Evolutionary conservation across 1,140 invertebrate genomes (phyloP).

Genomic region (Periplaneta americana): DNA sequence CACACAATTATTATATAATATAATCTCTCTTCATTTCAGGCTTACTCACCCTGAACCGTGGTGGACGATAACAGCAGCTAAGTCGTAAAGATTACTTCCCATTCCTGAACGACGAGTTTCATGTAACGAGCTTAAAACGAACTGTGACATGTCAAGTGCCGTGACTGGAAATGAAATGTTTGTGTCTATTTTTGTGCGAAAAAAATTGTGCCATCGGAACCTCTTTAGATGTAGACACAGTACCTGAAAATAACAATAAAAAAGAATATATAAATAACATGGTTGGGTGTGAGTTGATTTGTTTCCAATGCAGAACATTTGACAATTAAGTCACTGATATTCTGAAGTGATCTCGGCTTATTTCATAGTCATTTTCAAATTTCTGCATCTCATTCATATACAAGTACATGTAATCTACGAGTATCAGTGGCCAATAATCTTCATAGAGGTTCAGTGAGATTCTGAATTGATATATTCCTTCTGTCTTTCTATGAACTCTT

Average conservation of each 20-base stretch:
- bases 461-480: too few relatives aligned
- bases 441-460: too few relatives aligned
- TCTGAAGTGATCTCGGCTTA: too few relatives aligned
- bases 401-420: too few relatives aligned
- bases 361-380: too few relatives aligned
- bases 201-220: conserved; percentile 78
- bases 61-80: conserved; percentile 81
- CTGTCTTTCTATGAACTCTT: too few relatives aligned
- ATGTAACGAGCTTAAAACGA: conserved; percentile 61
- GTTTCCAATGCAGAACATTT: too few relatives aligned
- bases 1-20: too few relatives aligned
- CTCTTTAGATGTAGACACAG: conserved; percentile 81
- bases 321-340: too few relatives aligned
- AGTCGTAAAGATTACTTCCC: conserved; percentile 67
- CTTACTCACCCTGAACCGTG: conserved; percentile 69
- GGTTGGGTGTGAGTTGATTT: neutral
- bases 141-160: conserved; percentile 74
- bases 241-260: conserved; percentile 42
- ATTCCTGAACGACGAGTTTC: conserved; percentile 57
- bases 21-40: too few relatives aligned
- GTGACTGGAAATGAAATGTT: conserved; percentile 71
- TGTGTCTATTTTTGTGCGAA: conserved; percentile 74
- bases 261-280: conserved; percentile 13
- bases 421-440: too few relatives aligned
- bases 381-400: too few relatives aligned